phyloP scores from a whole-genome alignment of 1,140 invertebrate genomes.

The Pantala flavescens region DNA sequence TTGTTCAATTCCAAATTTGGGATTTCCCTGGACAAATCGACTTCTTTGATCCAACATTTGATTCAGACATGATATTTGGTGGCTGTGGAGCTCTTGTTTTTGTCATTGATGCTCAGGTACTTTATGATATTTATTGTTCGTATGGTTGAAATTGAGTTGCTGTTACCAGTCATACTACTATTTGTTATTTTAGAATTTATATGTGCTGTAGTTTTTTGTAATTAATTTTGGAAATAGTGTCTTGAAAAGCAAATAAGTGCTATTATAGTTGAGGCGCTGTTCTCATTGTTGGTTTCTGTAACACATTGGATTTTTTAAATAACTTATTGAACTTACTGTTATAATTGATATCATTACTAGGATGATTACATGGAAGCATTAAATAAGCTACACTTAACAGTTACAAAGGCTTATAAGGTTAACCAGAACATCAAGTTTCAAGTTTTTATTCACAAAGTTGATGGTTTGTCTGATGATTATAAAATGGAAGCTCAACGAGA shows the following conservation, averaged over 20 bases:
- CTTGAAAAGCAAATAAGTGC: too few species aligned
- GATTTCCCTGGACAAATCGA: slow-evolving; percentile 99
- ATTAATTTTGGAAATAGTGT: too few species aligned
- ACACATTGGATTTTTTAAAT: too few species aligned
- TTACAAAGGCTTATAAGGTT: slow-evolving; percentile 90
- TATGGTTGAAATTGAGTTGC: not conserved
- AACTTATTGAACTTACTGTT: too few species aligned
- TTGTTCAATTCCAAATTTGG: slow-evolving; percentile 99
- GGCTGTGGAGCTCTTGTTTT: slow-evolving; percentile 94
- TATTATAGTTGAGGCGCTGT: too few species aligned
- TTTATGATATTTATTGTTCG: not conserved
- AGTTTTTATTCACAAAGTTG: slow-evolving; percentile 97
- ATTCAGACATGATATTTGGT: slow-evolving; percentile 90
- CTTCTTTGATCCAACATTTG: slow-evolving; percentile 92
- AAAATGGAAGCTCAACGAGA: slow-evolving; percentile 98
- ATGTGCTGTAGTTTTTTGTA: too few species aligned
- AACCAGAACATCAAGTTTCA: slow-evolving; percentile 97
- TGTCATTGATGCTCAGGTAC: slow-evolving; percentile 96
- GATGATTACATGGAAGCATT: slow-evolving; percentile 96
- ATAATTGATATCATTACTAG: slow-evolving; percentile 38
- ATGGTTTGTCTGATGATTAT: slow-evolving; percentile 95
- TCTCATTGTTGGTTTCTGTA: too few species aligned
- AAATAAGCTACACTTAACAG: slow-evolving; percentile 81
- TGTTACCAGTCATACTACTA: not conserved
- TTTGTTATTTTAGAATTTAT: not conserved